Evolutionary conservation across 2,888 invertebrate genomes (phyloP).

Genomic region (Torymus texanus): DNA sequence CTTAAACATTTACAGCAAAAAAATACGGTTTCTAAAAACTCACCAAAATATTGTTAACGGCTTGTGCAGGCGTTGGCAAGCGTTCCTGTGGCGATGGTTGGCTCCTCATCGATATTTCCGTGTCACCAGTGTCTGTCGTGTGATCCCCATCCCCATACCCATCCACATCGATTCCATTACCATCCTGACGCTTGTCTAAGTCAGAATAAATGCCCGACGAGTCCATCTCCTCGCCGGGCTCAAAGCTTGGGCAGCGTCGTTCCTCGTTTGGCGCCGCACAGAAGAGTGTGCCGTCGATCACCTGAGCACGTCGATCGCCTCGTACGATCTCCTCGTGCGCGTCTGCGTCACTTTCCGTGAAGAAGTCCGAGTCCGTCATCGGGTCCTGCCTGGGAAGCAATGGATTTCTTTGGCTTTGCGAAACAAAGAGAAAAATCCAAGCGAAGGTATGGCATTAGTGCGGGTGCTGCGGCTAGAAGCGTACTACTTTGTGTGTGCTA

Average conservation of each 20-base stretch:
- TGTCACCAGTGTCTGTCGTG: slow-evolving; percentile 80
- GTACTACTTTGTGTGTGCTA: too few relatives aligned
- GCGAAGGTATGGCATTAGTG: too few relatives aligned
- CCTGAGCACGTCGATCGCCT: slow-evolving; percentile 83
- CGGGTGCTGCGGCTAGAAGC: too few relatives aligned
- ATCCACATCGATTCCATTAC: slow-evolving; percentile 71
- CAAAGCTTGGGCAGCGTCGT: slow-evolving; percentile 71
- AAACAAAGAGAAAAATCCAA: too few relatives aligned
- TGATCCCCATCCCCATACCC: slow-evolving; percentile 74
- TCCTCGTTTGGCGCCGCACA: slow-evolving; percentile 75
- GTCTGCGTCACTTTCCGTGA: slow-evolving; percentile 93
- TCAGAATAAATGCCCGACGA: slow-evolving; percentile 93
- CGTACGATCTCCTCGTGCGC: slow-evolving; percentile 86
- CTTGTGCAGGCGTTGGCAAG: slow-evolving; percentile 68
- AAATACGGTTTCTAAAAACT: neutral
- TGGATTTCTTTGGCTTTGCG: neutral
- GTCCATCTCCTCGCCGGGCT: slow-evolving; percentile 87
- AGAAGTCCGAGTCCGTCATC: slow-evolving; percentile 94
- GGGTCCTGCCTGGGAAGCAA: slow-evolving; percentile 82
- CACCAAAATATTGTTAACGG: slow-evolving; percentile 64
- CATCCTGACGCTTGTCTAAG: slow-evolving; percentile 85
- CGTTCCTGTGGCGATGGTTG: slow-evolving; percentile 69
- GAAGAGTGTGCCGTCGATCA: slow-evolving; percentile 93
- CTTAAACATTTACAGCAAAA: too few relatives aligned
- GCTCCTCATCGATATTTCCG: slow-evolving; percentile 78